These are phyloP conservation scores for Polia nebulosa DNA, from an alignment of 2,888 invertebrate genomes.

Conservation along the genomic window DNA sequence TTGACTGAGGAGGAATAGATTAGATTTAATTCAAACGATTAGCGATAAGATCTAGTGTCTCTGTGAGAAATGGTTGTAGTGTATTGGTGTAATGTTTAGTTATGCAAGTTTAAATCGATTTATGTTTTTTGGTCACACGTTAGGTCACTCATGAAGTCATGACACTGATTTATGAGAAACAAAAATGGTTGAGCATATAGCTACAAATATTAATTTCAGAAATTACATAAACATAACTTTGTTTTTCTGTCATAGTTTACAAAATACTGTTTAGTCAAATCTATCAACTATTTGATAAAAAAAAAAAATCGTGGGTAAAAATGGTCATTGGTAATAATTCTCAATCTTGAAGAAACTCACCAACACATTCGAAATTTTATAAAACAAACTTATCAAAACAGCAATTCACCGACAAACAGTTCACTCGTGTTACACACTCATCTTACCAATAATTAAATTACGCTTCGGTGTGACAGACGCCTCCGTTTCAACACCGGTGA, in stretches of 20 bases:
- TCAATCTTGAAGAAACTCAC: not conserved
- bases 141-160: not conserved
- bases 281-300: too few species aligned
- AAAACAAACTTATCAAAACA: not conserved
- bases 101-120: conserved; percentile 22
- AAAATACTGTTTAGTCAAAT: not conserved
- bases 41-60: conserved; percentile 54
- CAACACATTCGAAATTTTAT: not conserved
- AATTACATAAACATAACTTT: not conserved
- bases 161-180: not conserved
- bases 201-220: not conserved
- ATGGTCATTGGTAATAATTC: not conserved
- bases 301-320: not conserved
- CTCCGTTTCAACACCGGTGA: conserved; percentile 74
- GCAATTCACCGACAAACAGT: conserved; percentile 10
- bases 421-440: conserved; percentile 39
- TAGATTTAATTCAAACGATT: conserved; percentile 52
- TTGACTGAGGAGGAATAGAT: conserved; percentile 58
- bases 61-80: conserved; percentile 45
- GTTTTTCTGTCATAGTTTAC: not conserved
- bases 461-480: conserved; percentile 70
- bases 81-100: conserved; percentile 30
- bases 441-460: conserved; percentile 51
- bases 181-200: not conserved
- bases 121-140: conserved; percentile 2